These are phyloP conservation scores for Pogonomyrmex californicus DNA, from an alignment of 1,140 invertebrate species.

Conservation along the genomic window DNA sequence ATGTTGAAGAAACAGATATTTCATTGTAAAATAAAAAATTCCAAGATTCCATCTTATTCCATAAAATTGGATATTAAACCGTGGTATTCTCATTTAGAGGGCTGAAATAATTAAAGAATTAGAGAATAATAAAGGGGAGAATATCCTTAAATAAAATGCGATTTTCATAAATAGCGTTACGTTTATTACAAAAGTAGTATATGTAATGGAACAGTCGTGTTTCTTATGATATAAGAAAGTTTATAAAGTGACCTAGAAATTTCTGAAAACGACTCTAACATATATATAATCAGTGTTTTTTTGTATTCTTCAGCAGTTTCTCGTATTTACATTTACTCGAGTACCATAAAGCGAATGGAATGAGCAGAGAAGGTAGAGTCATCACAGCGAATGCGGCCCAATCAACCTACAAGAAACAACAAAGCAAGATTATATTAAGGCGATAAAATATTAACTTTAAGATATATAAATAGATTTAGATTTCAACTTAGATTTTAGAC, in stretches of 20 bases:
- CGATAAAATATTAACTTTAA: not conserved
- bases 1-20: not conserved
- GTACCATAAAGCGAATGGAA: slow-evolving; percentile 97
- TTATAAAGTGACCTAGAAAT: slow-evolving; percentile 66
- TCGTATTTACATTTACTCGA: slow-evolving; percentile 98
- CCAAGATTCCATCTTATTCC: not conserved
- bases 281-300: slow-evolving; percentile 81
- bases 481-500: not conserved
- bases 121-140: not conserved
- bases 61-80: not conserved
- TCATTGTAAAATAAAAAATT: not conserved
- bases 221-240: slow-evolving; percentile 78
- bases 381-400: slow-evolving; percentile 99
- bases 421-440: not conserved
- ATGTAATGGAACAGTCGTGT: slow-evolving; percentile 78
- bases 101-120: too few species aligned
- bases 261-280: slow-evolving; percentile 37
- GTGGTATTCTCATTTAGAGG: not conserved
- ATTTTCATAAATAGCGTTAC: slow-evolving; percentile 83
- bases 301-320: slow-evolving; percentile 87
- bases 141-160: slow-evolving; percentile 31
- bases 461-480: not conserved
- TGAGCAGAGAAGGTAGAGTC: slow-evolving; percentile 97
- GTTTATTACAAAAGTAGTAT: slow-evolving; percentile 83
- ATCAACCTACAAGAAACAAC: slow-evolving; percentile 89